Percentiles rank a stretch among this genome's conserved stretches.
phyloP scores from a whole-genome alignment of 2,888 invertebrate genomes.

The Ectropis crepuscularia region DNA sequence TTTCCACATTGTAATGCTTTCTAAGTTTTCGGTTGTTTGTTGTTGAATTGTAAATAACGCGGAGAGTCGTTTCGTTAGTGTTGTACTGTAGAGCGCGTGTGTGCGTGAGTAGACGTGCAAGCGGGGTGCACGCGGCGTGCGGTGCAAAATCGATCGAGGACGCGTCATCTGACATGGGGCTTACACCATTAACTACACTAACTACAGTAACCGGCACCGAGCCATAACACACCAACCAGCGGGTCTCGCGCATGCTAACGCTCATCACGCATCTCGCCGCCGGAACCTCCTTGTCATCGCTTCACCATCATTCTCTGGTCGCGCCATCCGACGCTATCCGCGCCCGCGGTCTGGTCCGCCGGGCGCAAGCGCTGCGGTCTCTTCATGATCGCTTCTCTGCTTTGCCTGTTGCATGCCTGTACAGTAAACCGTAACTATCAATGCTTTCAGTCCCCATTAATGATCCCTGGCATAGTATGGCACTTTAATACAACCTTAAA shows the following conservation, averaged over 20 bases:
- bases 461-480: conserved; percentile 77
- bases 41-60: conserved; percentile 83
- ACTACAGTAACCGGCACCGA: conserved; percentile 72
- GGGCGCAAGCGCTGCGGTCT: conserved; percentile 15
- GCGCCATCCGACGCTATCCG: conserved; percentile 16
- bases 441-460: conserved; percentile 73
- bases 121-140: conserved; percentile 63
- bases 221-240: conserved; percentile 61
- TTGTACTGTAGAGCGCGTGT: conserved; percentile 70
- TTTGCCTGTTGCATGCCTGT: conserved; percentile 74
- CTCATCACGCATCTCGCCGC: conserved; percentile 39
- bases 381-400: conserved; percentile 53
- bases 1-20: conserved; percentile 83
- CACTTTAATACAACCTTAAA: conserved; percentile 73
- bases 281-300: conserved; percentile 28
- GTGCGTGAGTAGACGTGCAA: conserved; percentile 61
- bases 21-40: conserved; percentile 82
- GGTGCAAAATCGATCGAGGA: conserved; percentile 84
- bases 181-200: conserved; percentile 84
- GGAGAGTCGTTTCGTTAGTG: conserved; percentile 73
- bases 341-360: background rate
- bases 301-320: conserved; percentile 22
- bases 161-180: conserved; percentile 77
- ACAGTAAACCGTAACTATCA: conserved; percentile 54
- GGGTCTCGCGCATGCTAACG: conserved; percentile 61